Conservation (phyloP, 2,113 vertebrate genomes). For the Carlito syrichta region DNA sequence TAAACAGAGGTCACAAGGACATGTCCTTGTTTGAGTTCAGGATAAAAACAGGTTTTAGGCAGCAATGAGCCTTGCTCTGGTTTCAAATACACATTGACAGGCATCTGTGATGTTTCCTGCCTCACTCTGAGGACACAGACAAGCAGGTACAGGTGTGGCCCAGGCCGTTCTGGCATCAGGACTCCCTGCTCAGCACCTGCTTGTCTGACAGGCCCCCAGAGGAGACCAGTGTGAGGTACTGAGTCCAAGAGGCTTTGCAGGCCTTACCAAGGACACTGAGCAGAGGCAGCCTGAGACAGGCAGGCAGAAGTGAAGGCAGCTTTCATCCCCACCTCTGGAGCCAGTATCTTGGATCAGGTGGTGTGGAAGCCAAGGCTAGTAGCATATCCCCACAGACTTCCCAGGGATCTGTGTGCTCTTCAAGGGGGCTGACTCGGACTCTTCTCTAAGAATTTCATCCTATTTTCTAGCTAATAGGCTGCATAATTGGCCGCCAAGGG, state of each 20-base stretch:
- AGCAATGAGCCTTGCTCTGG: background rate
- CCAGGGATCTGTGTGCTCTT: too few species aligned
- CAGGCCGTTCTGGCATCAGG: background rate
- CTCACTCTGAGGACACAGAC: background rate
- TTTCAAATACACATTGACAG: background rate
- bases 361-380: background rate
- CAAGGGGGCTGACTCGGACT: background rate
- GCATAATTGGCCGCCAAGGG: constrained; percentile 99
- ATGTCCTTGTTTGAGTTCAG: background rate
- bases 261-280: rapidly evolving
- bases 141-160: background rate
- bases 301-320: background rate
- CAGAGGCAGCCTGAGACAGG: background rate
- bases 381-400: background rate
- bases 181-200: background rate
- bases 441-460: constrained; percentile 64
- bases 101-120: background rate
- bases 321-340: background rate
- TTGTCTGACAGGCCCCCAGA: background rate
- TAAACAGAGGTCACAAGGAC: background rate
- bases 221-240: too few species aligned
- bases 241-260: rapidly evolving
- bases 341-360: background rate
- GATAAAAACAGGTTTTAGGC: background rate
- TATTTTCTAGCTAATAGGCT: constrained; percentile 97